Percentiles rank a stretch among this genome's conserved stretches.
Conservation (phyloP, 2,113 vertebrate species). For the Uria lomvia region DNA sequence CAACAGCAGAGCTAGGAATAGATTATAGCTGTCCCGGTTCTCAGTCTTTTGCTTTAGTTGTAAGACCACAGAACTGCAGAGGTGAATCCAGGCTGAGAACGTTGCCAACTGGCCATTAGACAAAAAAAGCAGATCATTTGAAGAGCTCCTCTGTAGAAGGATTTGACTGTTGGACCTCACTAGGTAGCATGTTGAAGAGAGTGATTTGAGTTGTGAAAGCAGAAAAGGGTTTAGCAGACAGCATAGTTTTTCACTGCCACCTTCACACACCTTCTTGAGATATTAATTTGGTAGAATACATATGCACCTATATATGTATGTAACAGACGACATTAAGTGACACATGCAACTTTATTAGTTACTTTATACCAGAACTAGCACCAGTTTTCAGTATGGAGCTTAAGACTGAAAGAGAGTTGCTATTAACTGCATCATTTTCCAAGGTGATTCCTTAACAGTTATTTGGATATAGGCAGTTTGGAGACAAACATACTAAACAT, state of each 20-base stretch:
- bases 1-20: not conserved
- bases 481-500: not conserved
- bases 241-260: not conserved
- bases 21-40: not conserved
- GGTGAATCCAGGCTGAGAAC: not conserved
- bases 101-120: not conserved
- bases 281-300: not conserved
- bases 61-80: not conserved
- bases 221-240: not conserved
- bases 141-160: not conserved
- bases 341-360: not conserved
- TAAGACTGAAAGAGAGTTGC: not conserved
- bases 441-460: not conserved
- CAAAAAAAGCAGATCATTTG: not conserved
- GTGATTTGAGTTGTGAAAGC: not conserved
- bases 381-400: not conserved
- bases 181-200: not conserved
- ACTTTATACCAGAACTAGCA: not conserved
- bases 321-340: not conserved
- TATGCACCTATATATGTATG: fast-evolving
- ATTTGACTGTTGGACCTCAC: not conserved
- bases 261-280: not conserved
- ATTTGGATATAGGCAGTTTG: not conserved
- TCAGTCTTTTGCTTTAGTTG: not conserved
- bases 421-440: not conserved